Conservation (phyloP, 2,888 invertebrate genomes). For the Nomada ferruginata region DNA sequence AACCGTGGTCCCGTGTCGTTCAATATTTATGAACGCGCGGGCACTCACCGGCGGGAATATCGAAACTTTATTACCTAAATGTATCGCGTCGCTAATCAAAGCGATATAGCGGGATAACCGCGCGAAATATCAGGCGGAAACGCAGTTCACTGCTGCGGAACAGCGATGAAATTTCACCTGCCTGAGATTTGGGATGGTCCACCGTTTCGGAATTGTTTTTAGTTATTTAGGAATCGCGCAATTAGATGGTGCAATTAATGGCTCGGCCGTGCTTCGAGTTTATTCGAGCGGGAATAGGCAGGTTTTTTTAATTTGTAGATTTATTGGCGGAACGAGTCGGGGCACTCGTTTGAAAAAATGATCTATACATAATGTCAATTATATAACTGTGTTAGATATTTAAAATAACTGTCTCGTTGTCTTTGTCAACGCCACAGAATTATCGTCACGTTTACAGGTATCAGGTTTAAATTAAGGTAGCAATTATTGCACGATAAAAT, state of each 20-base stretch:
- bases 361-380: too few species aligned
- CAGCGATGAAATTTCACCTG: constrained; percentile 22
- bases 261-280: not conserved
- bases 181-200: constrained; percentile 11
- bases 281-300: too few species aligned
- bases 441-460: too few species aligned
- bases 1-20: not conserved
- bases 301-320: too few species aligned
- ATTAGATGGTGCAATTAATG: constrained; percentile 64
- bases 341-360: too few species aligned
- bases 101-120: constrained; percentile 23
- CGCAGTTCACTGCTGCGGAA: not conserved
- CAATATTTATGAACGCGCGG: constrained; percentile 26
- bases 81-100: constrained; percentile 48
- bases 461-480: too few species aligned
- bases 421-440: too few species aligned
- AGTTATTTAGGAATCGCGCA: constrained; percentile 25
- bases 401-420: too few species aligned
- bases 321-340: too few species aligned
- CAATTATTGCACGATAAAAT: too few species aligned
- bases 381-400: too few species aligned
- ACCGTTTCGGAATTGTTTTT: too few species aligned
- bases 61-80: constrained; percentile 47
- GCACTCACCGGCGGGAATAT: constrained; percentile 21
- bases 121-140: constrained; percentile 35